Conservation (phyloP, 2,113 vertebrate species). For the Xiphias gladius region DNA sequence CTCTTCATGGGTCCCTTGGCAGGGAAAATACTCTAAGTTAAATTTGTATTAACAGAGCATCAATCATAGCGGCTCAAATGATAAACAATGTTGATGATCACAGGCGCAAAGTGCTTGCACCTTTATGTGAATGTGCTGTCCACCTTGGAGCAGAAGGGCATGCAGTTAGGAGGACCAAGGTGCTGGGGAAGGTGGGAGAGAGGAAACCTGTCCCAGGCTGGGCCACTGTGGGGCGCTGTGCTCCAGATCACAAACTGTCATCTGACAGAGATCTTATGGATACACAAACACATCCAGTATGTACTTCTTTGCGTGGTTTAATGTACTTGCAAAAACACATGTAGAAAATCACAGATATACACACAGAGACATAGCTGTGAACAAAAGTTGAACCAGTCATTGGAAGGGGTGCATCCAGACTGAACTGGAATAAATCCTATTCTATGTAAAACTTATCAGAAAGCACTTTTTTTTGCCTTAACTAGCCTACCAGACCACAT, state of each 20-base stretch:
- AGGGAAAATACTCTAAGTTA: conserved; percentile 94
- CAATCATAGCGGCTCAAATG: conserved; percentile 95
- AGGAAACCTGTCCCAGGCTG: conserved; percentile 4
- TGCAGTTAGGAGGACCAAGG: conserved; percentile 29
- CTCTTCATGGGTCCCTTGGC: conserved; percentile 95
- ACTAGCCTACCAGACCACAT: neutral
- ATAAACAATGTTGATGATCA: conserved; percentile 90
- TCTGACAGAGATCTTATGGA: neutral
- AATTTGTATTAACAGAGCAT: conserved; percentile 94
- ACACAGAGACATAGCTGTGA: neutral
- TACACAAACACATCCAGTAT: conserved; percentile 31
- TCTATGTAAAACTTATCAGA: neutral
- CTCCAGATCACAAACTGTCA: conserved; percentile 83
- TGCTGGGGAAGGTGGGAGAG: conserved; percentile 15
- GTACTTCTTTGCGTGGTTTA: conserved; percentile 9
- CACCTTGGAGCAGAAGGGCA: conserved; percentile 85
- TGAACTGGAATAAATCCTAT: neutral
- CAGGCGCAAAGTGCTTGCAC: conserved; percentile 75
- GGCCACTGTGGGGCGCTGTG: conserved; percentile 93
- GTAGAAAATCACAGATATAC: neutral
- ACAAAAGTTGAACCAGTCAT: neutral
- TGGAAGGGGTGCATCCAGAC: neutral
- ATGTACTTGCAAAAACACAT: neutral
- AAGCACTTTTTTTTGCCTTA: neutral
- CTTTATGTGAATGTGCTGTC: conserved; percentile 85